These are phyloP conservation scores for Mythimna albipuncta DNA, from an alignment of 2,888 invertebrate genomes.

Conservation along the genomic window DNA sequence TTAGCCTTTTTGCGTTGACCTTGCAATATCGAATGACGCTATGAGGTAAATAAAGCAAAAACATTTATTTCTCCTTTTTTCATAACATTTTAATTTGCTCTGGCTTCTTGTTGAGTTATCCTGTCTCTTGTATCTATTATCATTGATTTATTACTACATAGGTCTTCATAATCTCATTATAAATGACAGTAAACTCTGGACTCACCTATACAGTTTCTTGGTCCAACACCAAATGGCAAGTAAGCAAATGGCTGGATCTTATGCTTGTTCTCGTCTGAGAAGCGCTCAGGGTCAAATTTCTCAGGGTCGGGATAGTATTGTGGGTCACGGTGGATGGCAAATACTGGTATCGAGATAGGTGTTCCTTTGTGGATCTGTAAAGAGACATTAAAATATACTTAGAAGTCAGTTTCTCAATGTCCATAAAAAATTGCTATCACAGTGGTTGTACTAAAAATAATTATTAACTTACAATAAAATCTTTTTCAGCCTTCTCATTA, in stretches of 20 bases:
- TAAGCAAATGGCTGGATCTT: conserved; percentile 73
- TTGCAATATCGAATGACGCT: too few relatives aligned
- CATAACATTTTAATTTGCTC: too few relatives aligned
- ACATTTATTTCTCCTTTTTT: too few relatives aligned
- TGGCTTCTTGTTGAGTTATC: neutral
- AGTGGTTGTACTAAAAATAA: neutral
- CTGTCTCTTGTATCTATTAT: neutral
- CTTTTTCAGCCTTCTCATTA: conserved; percentile 70
- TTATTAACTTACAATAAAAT: conserved; percentile 75
- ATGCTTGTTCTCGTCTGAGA: conserved; percentile 88
- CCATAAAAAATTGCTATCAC: neutral
- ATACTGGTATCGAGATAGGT: conserved; percentile 32
- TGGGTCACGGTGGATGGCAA: conserved; percentile 59
- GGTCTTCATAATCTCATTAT: neutral
- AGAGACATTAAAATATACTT: neutral
- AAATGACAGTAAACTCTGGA: neutral
- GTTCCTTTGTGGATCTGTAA: conserved; percentile 47
- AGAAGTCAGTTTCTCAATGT: neutral
- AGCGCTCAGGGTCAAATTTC: conserved; percentile 89
- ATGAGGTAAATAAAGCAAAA: too few relatives aligned
- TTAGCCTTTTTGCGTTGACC: neutral
- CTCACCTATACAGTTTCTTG: conserved; percentile 89
- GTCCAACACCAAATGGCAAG: conserved; percentile 89
- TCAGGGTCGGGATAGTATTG: conserved; percentile 83
- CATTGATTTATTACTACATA: too few relatives aligned